A percentile compares a stretch with the other conserved stretches of the same genome.
phyloP scores from a whole-genome alignment of 2,888 invertebrate species.

The Phyto melanocephala region DNA sequence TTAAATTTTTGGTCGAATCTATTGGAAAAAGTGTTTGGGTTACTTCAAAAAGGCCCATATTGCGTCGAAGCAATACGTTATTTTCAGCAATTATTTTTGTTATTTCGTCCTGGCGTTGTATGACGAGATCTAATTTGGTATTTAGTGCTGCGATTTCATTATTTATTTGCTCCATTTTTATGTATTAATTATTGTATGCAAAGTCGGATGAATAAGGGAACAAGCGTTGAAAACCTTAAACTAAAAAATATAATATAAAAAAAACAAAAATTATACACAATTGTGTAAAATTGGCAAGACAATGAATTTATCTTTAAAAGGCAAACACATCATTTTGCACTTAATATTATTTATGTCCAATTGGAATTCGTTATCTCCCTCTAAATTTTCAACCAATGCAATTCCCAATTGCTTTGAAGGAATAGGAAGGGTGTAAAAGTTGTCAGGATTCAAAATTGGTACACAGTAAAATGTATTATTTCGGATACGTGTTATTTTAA shows the following conservation, averaged over 20 bases:
- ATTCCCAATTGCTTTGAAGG: conserved; percentile 3
- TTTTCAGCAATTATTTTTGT: too few species aligned
- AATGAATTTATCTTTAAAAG: conserved; percentile 3
- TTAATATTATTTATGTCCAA: too few species aligned
- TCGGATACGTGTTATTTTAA: background rate
- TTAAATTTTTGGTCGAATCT: too few species aligned
- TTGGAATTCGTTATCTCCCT: background rate
- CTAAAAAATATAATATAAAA: background rate
- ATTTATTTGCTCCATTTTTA: background rate
- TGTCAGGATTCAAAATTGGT: background rate
- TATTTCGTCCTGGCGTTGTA: background rate
- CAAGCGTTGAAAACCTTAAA: background rate
- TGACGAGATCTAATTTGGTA: conserved; percentile 1
- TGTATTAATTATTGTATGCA: background rate
- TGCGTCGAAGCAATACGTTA: too few species aligned
- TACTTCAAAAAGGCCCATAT: too few species aligned
- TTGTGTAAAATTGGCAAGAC: background rate
- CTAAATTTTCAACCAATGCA: background rate
- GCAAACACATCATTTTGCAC: background rate
- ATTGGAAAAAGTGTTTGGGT: too few species aligned
- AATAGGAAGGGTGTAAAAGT: background rate
- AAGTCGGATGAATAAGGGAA: too few species aligned
- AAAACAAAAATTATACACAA: background rate
- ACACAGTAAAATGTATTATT: background rate
- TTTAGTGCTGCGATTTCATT: background rate